These are phyloP conservation scores for Thunnus albacares DNA, from an alignment of 2,797 vertebrate species.

Conservation along the genomic window DNA sequence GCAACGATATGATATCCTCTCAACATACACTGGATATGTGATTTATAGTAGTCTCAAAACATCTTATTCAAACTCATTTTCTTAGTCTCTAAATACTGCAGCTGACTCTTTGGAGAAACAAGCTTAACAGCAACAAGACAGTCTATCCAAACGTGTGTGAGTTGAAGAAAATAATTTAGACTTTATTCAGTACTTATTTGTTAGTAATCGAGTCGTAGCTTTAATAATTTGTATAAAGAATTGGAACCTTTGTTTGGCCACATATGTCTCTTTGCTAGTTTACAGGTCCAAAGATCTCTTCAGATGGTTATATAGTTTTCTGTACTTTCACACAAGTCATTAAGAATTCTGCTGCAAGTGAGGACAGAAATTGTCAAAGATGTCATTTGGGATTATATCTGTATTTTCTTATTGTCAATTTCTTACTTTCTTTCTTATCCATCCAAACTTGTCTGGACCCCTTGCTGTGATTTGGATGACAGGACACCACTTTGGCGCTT, in stretches of 20 bases:
- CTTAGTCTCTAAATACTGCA: neutral
- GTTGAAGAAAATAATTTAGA: neutral
- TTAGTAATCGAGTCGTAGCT: conserved; percentile 1
- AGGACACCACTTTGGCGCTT: conserved; percentile 59
- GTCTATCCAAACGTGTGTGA: neutral
- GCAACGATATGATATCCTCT: neutral
- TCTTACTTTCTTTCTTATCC: conserved; percentile 51
- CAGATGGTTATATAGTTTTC: neutral
- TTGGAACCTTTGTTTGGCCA: neutral
- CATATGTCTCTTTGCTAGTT: conserved; percentile 3
- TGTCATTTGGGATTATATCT: conserved; percentile 46
- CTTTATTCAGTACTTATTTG: neutral
- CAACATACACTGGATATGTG: neutral
- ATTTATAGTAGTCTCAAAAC: neutral
- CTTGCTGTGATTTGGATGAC: conserved; percentile 68
- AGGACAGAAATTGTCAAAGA: conserved; percentile 36
- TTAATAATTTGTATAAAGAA: no score
- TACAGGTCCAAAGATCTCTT: conserved; percentile 5
- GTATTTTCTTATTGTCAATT: conserved; percentile 52
- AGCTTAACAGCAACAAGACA: conserved; percentile 2
- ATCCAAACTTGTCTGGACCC: conserved; percentile 61
- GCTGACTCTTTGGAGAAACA: neutral
- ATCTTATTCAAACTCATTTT: neutral
- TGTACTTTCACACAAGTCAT: conserved; percentile 20
- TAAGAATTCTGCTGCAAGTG: conserved; percentile 32